Conservation (phyloP, 1,140 invertebrate genomes). For the Acyrthosiphon pisum region DNA sequence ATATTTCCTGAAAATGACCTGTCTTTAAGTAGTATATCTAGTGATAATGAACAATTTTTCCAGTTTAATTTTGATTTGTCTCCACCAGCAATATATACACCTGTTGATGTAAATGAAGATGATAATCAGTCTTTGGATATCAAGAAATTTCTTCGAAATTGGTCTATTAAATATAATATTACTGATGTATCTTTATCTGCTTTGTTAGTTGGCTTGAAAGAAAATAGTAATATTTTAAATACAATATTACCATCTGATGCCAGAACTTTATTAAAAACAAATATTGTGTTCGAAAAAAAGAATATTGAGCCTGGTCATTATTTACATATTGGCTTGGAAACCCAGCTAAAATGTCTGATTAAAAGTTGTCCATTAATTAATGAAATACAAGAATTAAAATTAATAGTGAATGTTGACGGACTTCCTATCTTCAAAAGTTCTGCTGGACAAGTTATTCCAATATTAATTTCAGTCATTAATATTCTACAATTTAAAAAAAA, state of each 20-base stretch:
- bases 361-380: background rate
- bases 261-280: conserved; percentile 24
- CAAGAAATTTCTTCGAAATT: conserved; percentile 7
- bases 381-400: conserved; percentile 5
- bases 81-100: no score
- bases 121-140: background rate
- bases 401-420: conserved; percentile 60
- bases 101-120: no score
- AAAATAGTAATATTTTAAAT: background rate
- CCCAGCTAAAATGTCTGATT: background rate
- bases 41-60: no score
- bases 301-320: conserved; percentile 19
- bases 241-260: conserved; percentile 36
- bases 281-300: background rate
- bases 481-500: conserved; percentile 21
- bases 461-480: conserved; percentile 58
- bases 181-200: background rate
- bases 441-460: conserved; percentile 59
- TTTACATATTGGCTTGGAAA: conserved; percentile 20
- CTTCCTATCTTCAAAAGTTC: conserved; percentile 59
- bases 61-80: no score
- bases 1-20: no score
- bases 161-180: conserved; percentile 34
- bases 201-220: conserved; percentile 49
- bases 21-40: no score